A percentile compares a stretch with the other conserved stretches of the same genome.
Evolutionary conservation across 1,140 invertebrate genomes (phyloP).

Genomic region (Adelges cooleyi): DNA sequence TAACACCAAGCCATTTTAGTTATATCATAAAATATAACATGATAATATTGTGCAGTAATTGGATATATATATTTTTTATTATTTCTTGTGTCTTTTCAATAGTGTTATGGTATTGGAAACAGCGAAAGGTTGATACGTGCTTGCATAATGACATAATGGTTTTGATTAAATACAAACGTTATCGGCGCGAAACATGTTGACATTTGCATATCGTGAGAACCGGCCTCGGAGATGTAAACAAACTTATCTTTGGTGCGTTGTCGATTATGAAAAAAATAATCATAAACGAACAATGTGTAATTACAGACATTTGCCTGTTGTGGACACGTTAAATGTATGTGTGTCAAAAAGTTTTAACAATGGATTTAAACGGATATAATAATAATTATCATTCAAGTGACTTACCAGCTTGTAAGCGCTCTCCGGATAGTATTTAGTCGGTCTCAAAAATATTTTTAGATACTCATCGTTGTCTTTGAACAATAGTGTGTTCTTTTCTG

Average conservation of each 20-base stretch:
- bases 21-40: too few species aligned
- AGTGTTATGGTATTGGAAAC: too few species aligned
- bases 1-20: too few species aligned
- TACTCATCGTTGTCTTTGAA: conserved; percentile 55
- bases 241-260: too few species aligned
- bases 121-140: not conserved
- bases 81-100: too few species aligned
- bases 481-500: conserved; percentile 31
- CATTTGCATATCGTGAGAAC: not conserved
- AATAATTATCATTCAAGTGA: conserved; percentile 33
- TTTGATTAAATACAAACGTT: not conserved
- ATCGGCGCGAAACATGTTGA: not conserved
- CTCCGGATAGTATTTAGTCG: conserved; percentile 67
- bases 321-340: too few species aligned
- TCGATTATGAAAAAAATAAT: not conserved
- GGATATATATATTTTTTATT: too few species aligned
- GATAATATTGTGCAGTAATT: too few species aligned
- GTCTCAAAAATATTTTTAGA: conserved; percentile 58
- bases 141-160: not conserved
- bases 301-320: too few species aligned
- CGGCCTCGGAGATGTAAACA: not conserved
- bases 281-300: too few species aligned
- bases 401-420: conserved; percentile 59
- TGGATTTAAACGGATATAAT: too few species aligned
- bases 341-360: too few species aligned